phyloP scores from a whole-genome alignment of 2,888 invertebrate genomes.

The Nemoura dubitans region DNA sequence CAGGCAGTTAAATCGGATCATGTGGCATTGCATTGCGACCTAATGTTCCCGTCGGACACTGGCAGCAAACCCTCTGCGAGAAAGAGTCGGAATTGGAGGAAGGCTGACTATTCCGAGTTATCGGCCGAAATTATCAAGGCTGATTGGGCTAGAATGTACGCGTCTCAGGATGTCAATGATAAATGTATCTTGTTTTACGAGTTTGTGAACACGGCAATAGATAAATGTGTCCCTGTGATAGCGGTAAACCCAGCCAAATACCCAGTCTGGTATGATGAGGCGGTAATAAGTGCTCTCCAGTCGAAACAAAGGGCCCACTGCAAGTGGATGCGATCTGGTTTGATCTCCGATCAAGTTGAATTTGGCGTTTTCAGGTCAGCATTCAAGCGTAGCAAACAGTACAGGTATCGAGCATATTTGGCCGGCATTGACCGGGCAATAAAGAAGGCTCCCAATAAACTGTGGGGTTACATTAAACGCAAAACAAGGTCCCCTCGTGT shows the following conservation, averaged over 20 bases:
- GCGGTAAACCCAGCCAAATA: conserved; percentile 1
- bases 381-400: not conserved
- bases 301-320: not conserved
- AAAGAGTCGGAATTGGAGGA: too few species aligned
- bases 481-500: conserved; percentile 8
- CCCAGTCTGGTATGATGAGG: conserved; percentile 19
- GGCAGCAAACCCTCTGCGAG: too few species aligned
- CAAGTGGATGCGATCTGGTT: not conserved
- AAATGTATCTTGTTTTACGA: conserved; percentile 10
- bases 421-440: not conserved
- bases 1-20: too few species aligned
- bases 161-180: not conserved
- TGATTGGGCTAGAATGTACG: not conserved
- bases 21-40: too few species aligned
- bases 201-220: not conserved
- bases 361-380: not conserved
- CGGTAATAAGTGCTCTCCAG: not conserved
- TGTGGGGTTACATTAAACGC: conserved; percentile 23
- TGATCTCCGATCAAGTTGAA: not conserved
- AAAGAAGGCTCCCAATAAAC: not conserved
- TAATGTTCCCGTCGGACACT: too few species aligned
- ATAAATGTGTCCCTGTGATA: not conserved
- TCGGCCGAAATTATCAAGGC: too few species aligned
- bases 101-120: too few species aligned
- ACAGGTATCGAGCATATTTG: not conserved